phyloP scores from a whole-genome alignment of 2,113 vertebrate species.

The Mus musculus region DNA sequence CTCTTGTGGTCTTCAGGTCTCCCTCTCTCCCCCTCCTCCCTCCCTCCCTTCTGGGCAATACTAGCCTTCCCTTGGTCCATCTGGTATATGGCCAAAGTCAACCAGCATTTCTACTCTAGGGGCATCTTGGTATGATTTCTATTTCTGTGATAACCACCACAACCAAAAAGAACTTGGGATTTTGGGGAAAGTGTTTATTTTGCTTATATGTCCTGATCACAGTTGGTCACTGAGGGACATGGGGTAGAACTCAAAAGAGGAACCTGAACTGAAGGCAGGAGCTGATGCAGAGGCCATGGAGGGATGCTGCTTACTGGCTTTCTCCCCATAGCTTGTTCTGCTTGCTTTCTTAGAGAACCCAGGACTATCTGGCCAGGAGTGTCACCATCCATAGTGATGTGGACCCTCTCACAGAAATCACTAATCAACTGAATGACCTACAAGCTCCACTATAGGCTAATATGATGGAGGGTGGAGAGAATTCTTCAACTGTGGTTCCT shows the following conservation, averaged over 20 bases:
- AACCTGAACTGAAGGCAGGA: background rate
- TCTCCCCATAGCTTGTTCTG: background rate
- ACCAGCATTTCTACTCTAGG: background rate
- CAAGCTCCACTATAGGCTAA: background rate
- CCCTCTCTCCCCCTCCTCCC: background rate
- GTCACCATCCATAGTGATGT: background rate
- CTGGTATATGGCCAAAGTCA: background rate
- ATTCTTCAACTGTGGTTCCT: too few relatives aligned
- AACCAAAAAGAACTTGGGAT: background rate
- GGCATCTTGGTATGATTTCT: background rate
- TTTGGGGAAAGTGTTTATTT: background rate
- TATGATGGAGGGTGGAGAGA: background rate
- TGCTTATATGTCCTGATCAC: background rate
- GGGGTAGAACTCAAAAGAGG: background rate
- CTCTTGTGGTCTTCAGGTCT: background rate
- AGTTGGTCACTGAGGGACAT: background rate
- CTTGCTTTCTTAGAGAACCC: background rate
- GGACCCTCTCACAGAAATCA: background rate
- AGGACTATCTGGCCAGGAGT: background rate
- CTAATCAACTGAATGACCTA: background rate
- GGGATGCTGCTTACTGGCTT: background rate
- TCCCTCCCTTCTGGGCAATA: too few relatives aligned
- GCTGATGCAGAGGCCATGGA: background rate
- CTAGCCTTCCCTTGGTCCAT: background rate
- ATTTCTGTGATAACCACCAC: background rate